Percentiles rank a stretch among this genome's conserved stretches.
Conservation (phyloP, 2,888 invertebrate species). For the Odontomyia ornata region DNA sequence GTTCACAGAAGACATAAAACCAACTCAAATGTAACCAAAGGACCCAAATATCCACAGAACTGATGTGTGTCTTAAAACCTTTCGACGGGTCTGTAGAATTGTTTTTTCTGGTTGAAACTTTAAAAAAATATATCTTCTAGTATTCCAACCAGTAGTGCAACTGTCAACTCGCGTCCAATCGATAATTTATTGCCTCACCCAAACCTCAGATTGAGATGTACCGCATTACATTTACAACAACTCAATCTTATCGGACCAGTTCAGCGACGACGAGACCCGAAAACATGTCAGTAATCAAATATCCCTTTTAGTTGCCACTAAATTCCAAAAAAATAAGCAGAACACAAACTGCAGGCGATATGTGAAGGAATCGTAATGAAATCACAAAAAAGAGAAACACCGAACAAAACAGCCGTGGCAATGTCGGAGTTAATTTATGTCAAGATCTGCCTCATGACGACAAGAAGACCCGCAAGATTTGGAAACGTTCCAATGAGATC, state of each 20-base stretch:
- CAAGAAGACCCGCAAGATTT: conserved; percentile 11
- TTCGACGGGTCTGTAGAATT: too few relatives aligned
- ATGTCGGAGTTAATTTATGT: conserved; percentile 43
- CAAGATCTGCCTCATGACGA: conserved; percentile 15
- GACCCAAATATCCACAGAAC: background rate
- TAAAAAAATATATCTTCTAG: background rate
- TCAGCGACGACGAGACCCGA: background rate
- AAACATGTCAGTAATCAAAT: conserved; percentile 24
- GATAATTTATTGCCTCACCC: background rate
- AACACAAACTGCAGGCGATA: background rate
- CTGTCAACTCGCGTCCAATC: conserved; percentile 9
- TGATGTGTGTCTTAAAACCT: background rate
- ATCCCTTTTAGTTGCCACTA: background rate
- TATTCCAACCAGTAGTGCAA: background rate
- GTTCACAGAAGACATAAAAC: background rate
- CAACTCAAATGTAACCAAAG: background rate
- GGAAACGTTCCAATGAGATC: conserved; percentile 47
- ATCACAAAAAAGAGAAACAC: conserved; percentile 11
- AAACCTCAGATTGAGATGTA: conserved; percentile 12
- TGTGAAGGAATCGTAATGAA: background rate
- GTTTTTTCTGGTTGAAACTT: background rate
- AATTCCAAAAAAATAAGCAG: background rate
- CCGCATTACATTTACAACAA: background rate
- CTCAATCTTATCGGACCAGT: conserved; percentile 28
- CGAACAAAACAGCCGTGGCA: conserved; percentile 29